Evolutionary conservation across 1,140 invertebrate genomes (phyloP).

Genomic region (Eurosta solidaginis): DNA sequence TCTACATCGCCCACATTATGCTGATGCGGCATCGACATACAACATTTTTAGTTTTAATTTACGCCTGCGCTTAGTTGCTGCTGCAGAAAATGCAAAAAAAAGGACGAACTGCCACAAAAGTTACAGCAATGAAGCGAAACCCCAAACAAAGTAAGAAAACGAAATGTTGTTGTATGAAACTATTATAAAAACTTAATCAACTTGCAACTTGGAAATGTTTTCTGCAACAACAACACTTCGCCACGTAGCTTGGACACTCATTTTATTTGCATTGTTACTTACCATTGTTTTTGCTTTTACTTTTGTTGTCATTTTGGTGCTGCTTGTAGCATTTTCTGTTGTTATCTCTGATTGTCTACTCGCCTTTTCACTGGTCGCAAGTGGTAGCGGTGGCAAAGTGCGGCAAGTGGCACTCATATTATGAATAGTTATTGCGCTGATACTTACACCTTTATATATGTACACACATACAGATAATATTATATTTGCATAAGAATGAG

Average conservation of each 20-base stretch:
- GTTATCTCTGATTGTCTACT: not conserved
- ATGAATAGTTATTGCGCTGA: not conserved
- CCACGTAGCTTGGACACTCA: not conserved
- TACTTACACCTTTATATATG: too few species aligned
- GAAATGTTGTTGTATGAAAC: not conserved
- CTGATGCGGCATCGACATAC: not conserved
- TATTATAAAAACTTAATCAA: not conserved
- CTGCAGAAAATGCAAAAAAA: not conserved
- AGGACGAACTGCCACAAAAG: not conserved
- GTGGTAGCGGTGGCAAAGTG: not conserved
- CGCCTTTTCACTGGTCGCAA: not conserved
- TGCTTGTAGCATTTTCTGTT: not conserved
- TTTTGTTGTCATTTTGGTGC: not conserved
- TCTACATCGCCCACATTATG: not conserved
- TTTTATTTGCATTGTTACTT: not conserved
- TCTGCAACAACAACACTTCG: not conserved
- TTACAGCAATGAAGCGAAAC: not conserved
- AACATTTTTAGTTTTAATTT: not conserved
- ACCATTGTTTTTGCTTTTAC: not conserved
- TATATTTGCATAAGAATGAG: conserved; percentile 21
- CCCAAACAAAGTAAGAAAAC: not conserved
- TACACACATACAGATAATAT: too few species aligned
- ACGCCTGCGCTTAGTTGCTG: not conserved
- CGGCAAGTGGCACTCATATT: conserved; percentile 21
- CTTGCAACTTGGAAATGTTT: not conserved